Evolutionary conservation across 2,888 invertebrate genomes (phyloP), one percentile per base, ranked within the genome.

Genomic region (Drosophila birchii): DNA sequence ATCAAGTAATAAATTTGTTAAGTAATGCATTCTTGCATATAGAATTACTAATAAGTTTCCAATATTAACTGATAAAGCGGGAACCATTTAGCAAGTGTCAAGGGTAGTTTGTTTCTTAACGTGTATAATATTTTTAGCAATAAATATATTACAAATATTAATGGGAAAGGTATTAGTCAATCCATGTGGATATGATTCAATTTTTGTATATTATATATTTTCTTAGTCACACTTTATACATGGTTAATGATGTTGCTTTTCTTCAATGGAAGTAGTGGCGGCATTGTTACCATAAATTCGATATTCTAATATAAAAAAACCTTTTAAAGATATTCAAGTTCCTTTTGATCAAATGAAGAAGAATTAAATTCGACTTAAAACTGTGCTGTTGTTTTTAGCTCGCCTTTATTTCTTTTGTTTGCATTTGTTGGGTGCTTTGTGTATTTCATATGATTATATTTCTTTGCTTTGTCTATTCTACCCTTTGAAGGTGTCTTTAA

Each of bases 381-480:
- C 3, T 38, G 9, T 41, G 20, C 39, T 41, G n/a, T 60, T 51
- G 43, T 29, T 8, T 7, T 14, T 39, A 58, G 45, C 51, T 20
- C 16, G 11, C 16, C 20, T 47, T 26, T 23, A 20, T 51, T 20
- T 1, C 41, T 47, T 36, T 39, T 32, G 23, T 18, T 54, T 54
- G 43, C 14, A 7, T n/a, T n/a, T 20, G 11, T 58, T 23, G 23
- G 16, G 20, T 16, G 54, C 61, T 18, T 41, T 36, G 36, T 38
- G 23, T 54, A 11, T 34, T 34, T 7, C 11, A 23, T 26, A 26
- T 26, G 23, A 23, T 54, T 38, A 36, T 26, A n/a, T 23, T 38
- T 38, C n/a, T 54, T 38, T 1, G 58, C 58, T 29, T 64, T 64
- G 64, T 51, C 62, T 61, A 61, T 64, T n/a, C 16, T 49, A 41